Conservation (phyloP, 2,113 vertebrate genomes). For the Cyprinodon variegatus region DNA sequence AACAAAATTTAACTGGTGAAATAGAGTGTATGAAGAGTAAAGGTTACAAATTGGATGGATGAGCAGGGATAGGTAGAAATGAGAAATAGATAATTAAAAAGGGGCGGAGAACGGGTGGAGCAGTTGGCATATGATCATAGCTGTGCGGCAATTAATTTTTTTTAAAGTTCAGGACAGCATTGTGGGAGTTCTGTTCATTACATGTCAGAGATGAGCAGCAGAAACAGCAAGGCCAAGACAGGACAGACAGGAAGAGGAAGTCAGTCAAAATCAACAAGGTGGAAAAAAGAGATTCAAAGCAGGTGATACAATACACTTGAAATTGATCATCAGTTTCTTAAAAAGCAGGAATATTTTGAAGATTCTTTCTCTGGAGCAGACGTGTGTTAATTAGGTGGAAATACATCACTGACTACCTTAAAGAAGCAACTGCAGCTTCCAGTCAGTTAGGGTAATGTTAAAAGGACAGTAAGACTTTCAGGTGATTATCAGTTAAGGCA, state of each 20-base stretch:
- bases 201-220: conserved; percentile 47
- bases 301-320: neutral
- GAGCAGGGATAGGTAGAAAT: conserved; percentile 36
- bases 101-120: conserved; percentile 36
- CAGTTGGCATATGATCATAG: conserved; percentile 69
- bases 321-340: neutral
- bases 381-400: neutral
- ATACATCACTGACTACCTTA: too few species aligned
- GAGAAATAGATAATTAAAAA: conserved; percentile 53
- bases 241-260: conserved; percentile 17
- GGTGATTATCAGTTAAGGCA: neutral
- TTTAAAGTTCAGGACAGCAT: conserved; percentile 63
- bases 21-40: conserved; percentile 33
- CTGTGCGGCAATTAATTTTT: conserved; percentile 70
- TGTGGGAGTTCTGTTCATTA: conserved; percentile 50
- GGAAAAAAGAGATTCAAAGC: neutral
- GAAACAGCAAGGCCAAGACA: conserved; percentile 22
- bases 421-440: neutral
- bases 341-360: too few species aligned
- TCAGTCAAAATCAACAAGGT: neutral
- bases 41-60: conserved; percentile 43
- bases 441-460: neutral
- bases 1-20: neutral
- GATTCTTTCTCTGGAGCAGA: neutral
- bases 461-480: neutral